Percentiles rank a stretch among this genome's conserved stretches.
phyloP scores from a whole-genome alignment of 1,140 invertebrate genomes.

The Galleria mellonella region DNA sequence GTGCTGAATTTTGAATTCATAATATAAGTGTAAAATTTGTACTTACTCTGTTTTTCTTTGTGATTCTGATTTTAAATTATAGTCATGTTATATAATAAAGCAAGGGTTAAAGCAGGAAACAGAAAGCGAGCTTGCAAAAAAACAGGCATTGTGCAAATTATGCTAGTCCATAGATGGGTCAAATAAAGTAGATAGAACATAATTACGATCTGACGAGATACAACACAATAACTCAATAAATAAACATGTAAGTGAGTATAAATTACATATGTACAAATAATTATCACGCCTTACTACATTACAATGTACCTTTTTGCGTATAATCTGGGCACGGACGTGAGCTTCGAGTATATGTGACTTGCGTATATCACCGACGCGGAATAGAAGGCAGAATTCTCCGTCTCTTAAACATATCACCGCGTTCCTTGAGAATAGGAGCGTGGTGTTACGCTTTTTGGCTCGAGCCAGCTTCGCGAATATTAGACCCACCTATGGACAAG shows the following conservation, averaged over 20 bases:
- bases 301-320: constrained; percentile 66
- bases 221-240: constrained; percentile 3
- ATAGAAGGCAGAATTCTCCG: constrained; percentile 71
- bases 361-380: constrained; percentile 73
- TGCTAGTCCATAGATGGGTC: constrained; percentile 41
- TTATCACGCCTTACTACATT: constrained; percentile 5
- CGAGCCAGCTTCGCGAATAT: constrained; percentile 74
- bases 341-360: constrained; percentile 75
- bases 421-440: constrained; percentile 69
- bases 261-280: constrained; percentile 1
- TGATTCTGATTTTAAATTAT: too few species aligned
- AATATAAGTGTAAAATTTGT: too few species aligned
- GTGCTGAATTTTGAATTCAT: too few species aligned
- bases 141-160: constrained; percentile 4
- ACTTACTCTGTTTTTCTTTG: too few species aligned
- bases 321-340: constrained; percentile 71
- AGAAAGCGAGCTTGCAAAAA: constrained; percentile 3
- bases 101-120: constrained; percentile 11
- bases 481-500: constrained; percentile 75
- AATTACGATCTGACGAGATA: constrained; percentile 1
- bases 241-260: background rate
- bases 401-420: constrained; percentile 73
- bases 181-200: constrained; percentile 3
- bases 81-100: too few species aligned
- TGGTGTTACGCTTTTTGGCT: constrained; percentile 73